Conservation (phyloP, 2,888 invertebrate genomes). For the Ichneumoninae sp. region DNA sequence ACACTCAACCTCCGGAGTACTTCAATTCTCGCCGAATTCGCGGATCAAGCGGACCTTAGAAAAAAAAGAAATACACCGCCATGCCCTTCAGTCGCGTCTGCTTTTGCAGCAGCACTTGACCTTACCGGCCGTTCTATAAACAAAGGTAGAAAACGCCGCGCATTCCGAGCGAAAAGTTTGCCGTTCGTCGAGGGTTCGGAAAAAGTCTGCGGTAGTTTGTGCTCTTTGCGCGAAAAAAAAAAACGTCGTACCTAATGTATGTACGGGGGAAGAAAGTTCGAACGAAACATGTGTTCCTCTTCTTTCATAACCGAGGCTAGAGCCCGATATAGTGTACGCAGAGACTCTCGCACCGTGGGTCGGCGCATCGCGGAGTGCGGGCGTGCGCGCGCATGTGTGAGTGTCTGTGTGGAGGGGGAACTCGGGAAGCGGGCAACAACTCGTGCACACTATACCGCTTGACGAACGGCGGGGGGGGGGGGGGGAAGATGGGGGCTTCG, state of each 20-base stretch:
- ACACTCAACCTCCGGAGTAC: too few species aligned
- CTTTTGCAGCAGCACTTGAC: too few species aligned
- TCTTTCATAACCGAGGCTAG: constrained; percentile 53
- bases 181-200: background rate
- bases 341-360: constrained; percentile 31
- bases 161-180: background rate
- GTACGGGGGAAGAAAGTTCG: constrained; percentile 41
- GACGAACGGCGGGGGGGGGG: background rate
- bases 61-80: too few species aligned
- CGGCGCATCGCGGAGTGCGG: constrained; percentile 13
- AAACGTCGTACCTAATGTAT: constrained; percentile 34
- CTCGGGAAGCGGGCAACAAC: constrained; percentile 14
- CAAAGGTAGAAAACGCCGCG: too few species aligned
- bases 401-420: background rate
- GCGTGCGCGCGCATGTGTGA: constrained; percentile 21
- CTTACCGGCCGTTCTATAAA: too few species aligned
- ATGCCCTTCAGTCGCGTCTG: too few species aligned
- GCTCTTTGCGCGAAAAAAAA: background rate
- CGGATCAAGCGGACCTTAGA: too few species aligned
- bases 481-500: background rate
- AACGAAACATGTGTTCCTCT: constrained; percentile 40
- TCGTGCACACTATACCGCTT: constrained; percentile 30
- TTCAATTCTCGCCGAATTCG: too few species aligned
- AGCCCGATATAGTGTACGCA: constrained; percentile 30
- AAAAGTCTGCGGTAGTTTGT: background rate